Base-by-base conservation (phyloP, 2,888 invertebrate genomes). In the Acheta domesticus region DNA sequence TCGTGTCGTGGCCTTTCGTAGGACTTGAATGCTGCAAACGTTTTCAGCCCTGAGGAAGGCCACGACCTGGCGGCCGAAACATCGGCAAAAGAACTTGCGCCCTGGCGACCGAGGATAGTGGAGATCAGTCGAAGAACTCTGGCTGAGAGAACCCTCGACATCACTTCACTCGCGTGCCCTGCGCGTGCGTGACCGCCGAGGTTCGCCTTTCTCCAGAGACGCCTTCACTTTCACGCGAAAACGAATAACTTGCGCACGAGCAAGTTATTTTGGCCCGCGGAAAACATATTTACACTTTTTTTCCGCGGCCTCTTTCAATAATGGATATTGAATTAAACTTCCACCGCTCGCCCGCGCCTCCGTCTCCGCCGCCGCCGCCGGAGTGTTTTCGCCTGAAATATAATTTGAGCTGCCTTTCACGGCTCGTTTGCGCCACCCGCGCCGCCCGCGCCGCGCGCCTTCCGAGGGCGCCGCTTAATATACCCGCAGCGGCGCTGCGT, bases 351-450 rank as follows among this genome's bases (percentile, higher is more conserved):
- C 8, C 36, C 8, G 1, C 36, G 36, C 36, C 36, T 0, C 23
- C 23, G 23, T 4, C 23, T 2, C 36, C 5, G 36, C 36, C 36
- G 36, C 36, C 5, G 36, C 36, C 36, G 62, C 16, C 62, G 16
- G 16, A 62, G 62, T 62, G 62, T 62, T 62, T 62, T 62, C 62
- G 62, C 16, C 16, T 14, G 62, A n/a, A 62, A 62, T 62, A 62
- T 62, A 62, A 62, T 62, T 62, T 62, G n/a, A 62, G 62, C n/a
- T n/a, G 62, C 62, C 62, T 62, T 62, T 62, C 62, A 62, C n/a
- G 14, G 4, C n/a, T n/a, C 62, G n/a, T 62, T 62, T 62, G 62
- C 62, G 62, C 62, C 62, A 5, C 62, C 14, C 11, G 62, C 62
- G 62, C 62, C 62, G n/a, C 62, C 14, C 11, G 62, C 62, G 62